phyloP scores from a whole-genome alignment of 2,888 invertebrate species.

The Epistrophella euchroma region DNA sequence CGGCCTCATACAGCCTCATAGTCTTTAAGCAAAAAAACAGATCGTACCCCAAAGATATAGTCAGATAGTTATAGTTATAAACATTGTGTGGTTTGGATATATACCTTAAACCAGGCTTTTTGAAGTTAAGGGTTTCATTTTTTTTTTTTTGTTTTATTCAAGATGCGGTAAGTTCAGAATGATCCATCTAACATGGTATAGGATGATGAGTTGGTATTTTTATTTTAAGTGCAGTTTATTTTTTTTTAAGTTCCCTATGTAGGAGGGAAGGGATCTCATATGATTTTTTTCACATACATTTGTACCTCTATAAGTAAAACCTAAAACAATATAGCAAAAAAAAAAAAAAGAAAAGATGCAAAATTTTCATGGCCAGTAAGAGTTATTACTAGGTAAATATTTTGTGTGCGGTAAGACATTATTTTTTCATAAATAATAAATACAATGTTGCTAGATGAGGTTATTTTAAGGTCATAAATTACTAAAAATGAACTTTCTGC shows the following conservation, averaged over 20 bases:
- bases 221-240: constrained; percentile 1
- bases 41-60: constrained; percentile 38
- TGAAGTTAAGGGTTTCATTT: constrained; percentile 27
- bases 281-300: constrained; percentile 10
- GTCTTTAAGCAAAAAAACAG: constrained; percentile 6
- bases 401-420: constrained; percentile 37
- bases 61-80: constrained; percentile 43
- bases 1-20: constrained; percentile 11
- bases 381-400: constrained; percentile 52
- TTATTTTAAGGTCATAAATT: constrained; percentile 49
- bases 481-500: constrained; percentile 14
- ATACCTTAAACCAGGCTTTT: constrained; percentile 29
- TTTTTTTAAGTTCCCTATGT: background rate
- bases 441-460: constrained; percentile 45
- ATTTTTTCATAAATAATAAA: constrained; percentile 15
- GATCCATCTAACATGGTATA: constrained; percentile 20
- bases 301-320: no score
- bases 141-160: constrained; percentile 9
- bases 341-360: background rate
- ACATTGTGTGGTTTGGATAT: constrained; percentile 40
- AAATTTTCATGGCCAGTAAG: constrained; percentile 49
- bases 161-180: constrained; percentile 51
- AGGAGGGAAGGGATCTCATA: constrained; percentile 30
- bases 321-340: background rate
- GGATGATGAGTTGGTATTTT: constrained; percentile 59